phyloP scores from a whole-genome alignment of 2,797 vertebrate species.

The Cheirogaleus major region DNA sequence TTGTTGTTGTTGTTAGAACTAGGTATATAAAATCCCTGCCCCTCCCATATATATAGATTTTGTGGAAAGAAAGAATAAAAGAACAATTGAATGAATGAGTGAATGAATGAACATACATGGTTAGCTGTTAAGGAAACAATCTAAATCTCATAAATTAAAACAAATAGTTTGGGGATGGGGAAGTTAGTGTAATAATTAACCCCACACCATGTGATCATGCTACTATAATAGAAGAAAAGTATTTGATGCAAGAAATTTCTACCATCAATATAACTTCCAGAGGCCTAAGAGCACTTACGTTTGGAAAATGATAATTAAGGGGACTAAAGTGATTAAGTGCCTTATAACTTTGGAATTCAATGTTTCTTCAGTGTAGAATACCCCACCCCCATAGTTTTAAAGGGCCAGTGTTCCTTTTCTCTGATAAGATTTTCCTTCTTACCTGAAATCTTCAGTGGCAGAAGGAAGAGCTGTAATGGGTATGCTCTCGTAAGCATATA shows the following conservation, averaged over 20 bases:
- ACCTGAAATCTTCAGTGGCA: background rate
- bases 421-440: background rate
- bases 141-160: background rate
- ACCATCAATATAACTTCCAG: background rate
- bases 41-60: background rate
- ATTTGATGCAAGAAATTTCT: background rate
- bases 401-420: background rate
- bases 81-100: background rate
- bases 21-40: background rate
- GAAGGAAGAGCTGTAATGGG: background rate
- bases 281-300: background rate
- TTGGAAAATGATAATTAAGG: background rate
- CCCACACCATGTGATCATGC: background rate
- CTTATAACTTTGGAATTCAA: background rate
- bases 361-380: background rate
- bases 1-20: background rate
- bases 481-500: background rate
- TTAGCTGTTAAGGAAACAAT: background rate
- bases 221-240: background rate
- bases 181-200: background rate
- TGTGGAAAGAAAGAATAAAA: background rate
- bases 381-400: background rate
- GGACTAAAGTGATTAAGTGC: background rate
- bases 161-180: background rate
- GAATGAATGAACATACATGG: background rate